Conservation (phyloP, 2,888 invertebrate genomes). For the Lasioglossum figueresi region DNA sequence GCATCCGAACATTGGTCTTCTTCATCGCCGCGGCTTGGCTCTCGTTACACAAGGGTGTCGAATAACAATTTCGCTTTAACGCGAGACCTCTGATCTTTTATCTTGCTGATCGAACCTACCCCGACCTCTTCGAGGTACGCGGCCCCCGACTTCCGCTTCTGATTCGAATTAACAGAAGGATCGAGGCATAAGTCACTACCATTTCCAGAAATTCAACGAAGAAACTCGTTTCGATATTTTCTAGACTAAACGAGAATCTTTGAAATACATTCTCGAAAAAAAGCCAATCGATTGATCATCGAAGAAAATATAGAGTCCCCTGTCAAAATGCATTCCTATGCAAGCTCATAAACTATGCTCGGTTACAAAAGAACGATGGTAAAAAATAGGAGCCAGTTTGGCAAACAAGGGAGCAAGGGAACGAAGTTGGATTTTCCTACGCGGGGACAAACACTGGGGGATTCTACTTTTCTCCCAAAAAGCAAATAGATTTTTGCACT, state of each 20-base stretch:
- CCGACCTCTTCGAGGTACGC: neutral
- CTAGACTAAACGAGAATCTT: neutral
- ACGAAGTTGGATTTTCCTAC: neutral
- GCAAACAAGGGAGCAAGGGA: constrained; percentile 27
- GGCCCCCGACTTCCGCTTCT: neutral
- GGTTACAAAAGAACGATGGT: constrained; percentile 16
- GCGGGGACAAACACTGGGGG: neutral
- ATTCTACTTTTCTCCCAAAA: neutral
- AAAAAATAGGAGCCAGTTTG: constrained; percentile 13
- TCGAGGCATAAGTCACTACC: neutral
- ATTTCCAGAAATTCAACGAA: neutral
- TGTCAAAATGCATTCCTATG: constrained; percentile 32
- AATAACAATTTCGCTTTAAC: constrained; percentile 68
- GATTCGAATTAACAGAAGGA: constrained; percentile 26
- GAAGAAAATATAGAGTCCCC: neutral
- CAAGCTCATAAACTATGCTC: constrained; percentile 26
- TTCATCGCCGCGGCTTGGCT: constrained; percentile 68
- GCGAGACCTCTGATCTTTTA: constrained; percentile 25
- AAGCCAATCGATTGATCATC: constrained; percentile 24
- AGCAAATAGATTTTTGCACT: neutral
- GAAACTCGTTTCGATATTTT: neutral
- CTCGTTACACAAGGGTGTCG: constrained; percentile 78
- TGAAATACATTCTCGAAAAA: neutral
- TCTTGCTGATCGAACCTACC: constrained; percentile 7
- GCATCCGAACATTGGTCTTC: constrained; percentile 50